phyloP scores from a whole-genome alignment of 2,113 vertebrate species.

The Sander lucioperca region DNA sequence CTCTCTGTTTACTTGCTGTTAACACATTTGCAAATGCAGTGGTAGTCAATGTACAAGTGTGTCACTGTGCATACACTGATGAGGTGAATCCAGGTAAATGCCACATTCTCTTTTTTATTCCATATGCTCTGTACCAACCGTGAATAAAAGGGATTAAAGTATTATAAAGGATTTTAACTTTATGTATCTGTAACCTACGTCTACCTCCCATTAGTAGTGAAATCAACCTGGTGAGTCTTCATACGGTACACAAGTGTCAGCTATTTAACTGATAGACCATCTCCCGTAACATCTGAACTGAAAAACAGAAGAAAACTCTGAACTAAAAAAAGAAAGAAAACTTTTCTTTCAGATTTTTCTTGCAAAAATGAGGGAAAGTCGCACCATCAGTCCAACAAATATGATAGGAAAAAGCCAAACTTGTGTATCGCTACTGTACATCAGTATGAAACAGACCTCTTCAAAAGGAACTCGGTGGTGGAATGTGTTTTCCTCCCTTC shows the following conservation, averaged over 20 bases:
- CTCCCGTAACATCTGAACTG: background rate
- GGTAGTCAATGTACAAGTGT: background rate
- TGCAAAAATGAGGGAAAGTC: background rate
- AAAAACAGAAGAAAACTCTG: background rate
- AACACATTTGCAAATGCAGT: conserved; percentile 17
- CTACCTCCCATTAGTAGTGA: background rate
- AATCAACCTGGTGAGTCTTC: background rate
- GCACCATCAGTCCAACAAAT: conserved; percentile 16
- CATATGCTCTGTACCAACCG: background rate
- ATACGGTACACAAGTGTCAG: background rate
- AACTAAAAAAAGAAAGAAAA: background rate
- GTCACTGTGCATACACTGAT: background rate
- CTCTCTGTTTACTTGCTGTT: conserved; percentile 19
- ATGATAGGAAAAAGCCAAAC: background rate
- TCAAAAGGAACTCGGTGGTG: conserved; percentile 22
- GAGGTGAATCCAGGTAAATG: background rate
- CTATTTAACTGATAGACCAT: background rate
- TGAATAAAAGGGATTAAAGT: background rate
- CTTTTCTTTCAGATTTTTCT: background rate
- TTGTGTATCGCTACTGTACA: conserved; percentile 17
- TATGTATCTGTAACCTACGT: background rate
- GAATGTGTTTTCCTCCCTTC: conserved; percentile 31
- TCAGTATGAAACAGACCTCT: conserved; percentile 26
- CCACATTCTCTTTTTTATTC: background rate
- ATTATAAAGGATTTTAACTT: background rate